Conservation (phyloP, 2,888 invertebrate species). For the Drosophila nr. medialis region DNA sequence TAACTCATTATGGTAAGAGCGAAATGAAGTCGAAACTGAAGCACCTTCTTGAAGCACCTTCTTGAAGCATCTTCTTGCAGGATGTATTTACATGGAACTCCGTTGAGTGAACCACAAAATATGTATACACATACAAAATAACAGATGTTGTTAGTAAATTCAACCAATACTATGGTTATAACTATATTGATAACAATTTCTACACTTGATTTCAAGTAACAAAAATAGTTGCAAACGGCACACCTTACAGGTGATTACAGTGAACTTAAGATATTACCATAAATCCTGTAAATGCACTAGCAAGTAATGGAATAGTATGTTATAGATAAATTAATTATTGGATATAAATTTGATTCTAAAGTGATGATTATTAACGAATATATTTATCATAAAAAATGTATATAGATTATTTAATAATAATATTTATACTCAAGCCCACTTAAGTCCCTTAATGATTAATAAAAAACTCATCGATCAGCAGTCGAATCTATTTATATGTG, state of each 20-base stretch:
- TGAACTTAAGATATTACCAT: not conserved
- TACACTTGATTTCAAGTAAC: not conserved
- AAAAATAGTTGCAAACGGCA: not conserved
- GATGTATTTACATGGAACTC: not conserved
- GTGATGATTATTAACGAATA: not conserved
- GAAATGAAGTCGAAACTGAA: too few relatives aligned
- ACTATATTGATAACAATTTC: not conserved
- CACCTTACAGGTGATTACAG: not conserved
- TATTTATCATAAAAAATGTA: not conserved
- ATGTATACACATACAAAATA: accelerated
- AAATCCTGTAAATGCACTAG: too few relatives aligned
- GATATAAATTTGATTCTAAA: not conserved
- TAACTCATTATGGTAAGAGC: not conserved
- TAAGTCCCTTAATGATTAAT: not conserved
- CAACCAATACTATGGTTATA: not conserved
- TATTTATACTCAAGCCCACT: not conserved
- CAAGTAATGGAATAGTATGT: not conserved
- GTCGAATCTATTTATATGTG: constrained; percentile 2
- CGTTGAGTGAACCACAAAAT: not conserved
- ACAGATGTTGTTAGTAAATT: not conserved
- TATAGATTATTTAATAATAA: not conserved
- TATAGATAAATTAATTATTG: not conserved
- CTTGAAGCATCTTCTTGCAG: not conserved
- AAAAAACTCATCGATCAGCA: too few relatives aligned
- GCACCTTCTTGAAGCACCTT: not conserved